Conservation (phyloP, 2,797 vertebrate species). For the Clarias platycephalus region DNA sequence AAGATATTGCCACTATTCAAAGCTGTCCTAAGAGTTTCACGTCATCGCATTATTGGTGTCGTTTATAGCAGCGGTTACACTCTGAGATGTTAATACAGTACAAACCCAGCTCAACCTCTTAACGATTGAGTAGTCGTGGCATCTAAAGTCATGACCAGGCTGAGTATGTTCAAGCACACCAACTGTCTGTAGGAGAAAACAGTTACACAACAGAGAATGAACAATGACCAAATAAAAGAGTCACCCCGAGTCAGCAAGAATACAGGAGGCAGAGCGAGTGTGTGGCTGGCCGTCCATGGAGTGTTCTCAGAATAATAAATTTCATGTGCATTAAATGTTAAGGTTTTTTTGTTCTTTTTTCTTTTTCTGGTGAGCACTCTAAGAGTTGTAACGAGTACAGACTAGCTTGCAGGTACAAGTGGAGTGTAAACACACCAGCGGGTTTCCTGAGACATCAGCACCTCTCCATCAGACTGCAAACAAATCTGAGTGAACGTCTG, state of each 20-base stretch:
- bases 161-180: not conserved
- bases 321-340: too few relatives aligned
- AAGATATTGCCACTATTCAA: not conserved
- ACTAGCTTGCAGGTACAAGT: not conserved
- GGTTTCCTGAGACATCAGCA: constrained; percentile 13
- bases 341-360: too few relatives aligned
- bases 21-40: not conserved
- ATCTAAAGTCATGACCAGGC: not conserved
- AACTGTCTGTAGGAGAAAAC: not conserved
- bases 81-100: not conserved
- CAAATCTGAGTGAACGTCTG: not conserved
- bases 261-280: not conserved
- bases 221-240: not conserved
- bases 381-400: not conserved
- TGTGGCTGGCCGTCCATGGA: too few relatives aligned
- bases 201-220: not conserved
- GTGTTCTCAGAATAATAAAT: too few relatives aligned
- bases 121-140: not conserved
- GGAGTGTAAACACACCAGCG: constrained; percentile 12
- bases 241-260: not conserved
- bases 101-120: not conserved
- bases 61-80: not conserved
- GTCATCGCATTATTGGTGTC: not conserved
- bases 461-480: not conserved
- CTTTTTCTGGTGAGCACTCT: not conserved